A percentile compares a stretch with the other conserved stretches of the same genome.
Conservation (phyloP, 1,140 invertebrate species). For the Triops cancriformis region DNA sequence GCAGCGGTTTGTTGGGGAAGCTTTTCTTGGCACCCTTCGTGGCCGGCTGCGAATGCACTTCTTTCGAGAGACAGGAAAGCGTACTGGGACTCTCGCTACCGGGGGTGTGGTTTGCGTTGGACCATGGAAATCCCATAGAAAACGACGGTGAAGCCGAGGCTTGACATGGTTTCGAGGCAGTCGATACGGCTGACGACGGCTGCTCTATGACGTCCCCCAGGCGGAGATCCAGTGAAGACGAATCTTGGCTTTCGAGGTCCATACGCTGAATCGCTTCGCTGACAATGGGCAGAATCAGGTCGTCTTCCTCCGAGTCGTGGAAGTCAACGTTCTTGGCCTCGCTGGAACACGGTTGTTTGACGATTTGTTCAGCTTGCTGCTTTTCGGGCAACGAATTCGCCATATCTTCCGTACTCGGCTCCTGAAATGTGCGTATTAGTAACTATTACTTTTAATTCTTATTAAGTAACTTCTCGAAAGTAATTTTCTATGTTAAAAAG, state of each 20-base stretch:
- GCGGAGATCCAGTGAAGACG: background rate
- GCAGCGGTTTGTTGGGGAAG: constrained; percentile 24
- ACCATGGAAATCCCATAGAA: background rate
- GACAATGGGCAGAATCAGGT: constrained; percentile 24
- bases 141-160: background rate
- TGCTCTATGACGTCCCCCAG: background rate
- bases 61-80: constrained; percentile 34
- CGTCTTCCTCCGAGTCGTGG: constrained; percentile 23
- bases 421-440: too few relatives aligned
- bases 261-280: constrained; percentile 51
- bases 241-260: constrained; percentile 30
- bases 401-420: background rate
- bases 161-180: background rate
- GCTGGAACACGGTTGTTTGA: background rate
- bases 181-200: background rate
- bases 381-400: background rate
- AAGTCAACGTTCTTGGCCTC: constrained; percentile 14
- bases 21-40: constrained; percentile 35
- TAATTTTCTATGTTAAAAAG: too few relatives aligned
- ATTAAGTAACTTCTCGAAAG: too few relatives aligned
- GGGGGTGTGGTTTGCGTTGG: constrained; percentile 24
- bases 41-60: constrained; percentile 41
- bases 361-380: background rate
- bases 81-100: constrained; percentile 37
- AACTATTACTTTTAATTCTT: too few relatives aligned